Conservation (phyloP, 2,113 vertebrate genomes). For the Oostethus manadensis region DNA sequence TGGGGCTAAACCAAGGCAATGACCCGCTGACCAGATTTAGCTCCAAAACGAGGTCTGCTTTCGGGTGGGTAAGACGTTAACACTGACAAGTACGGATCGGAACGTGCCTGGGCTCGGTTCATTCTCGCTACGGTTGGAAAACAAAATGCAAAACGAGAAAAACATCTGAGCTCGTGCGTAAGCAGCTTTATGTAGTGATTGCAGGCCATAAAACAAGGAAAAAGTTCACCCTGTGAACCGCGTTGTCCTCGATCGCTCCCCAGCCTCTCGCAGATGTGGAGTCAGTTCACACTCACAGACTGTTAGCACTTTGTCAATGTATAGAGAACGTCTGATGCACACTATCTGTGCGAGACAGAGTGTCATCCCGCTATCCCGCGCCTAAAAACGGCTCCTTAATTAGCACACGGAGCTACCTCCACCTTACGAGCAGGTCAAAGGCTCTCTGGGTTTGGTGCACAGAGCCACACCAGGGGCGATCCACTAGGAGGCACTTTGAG, state of each 20-base stretch:
- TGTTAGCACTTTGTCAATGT: slow-evolving; percentile 29
- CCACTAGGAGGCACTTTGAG: slow-evolving; percentile 71
- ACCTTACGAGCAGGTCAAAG: slow-evolving; percentile 40
- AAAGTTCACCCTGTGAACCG: neutral
- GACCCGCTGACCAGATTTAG: too few relatives aligned
- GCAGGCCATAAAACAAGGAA: too few relatives aligned
- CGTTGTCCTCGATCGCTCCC: too few relatives aligned
- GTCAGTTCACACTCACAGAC: slow-evolving; percentile 36
- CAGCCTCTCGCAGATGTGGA: neutral
- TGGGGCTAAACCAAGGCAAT: too few relatives aligned
- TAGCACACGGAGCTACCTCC: slow-evolving; percentile 36
- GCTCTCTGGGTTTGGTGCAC: neutral
- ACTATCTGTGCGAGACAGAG: slow-evolving; percentile 33
- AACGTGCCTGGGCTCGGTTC: too few relatives aligned
- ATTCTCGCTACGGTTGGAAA: too few relatives aligned
- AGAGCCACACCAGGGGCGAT: slow-evolving; percentile 9
- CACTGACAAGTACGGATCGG: too few relatives aligned
- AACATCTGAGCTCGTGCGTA: too few relatives aligned
- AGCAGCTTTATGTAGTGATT: too few relatives aligned
- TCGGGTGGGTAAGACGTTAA: too few relatives aligned
- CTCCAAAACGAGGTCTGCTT: too few relatives aligned
- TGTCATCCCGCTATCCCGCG: slow-evolving; percentile 37
- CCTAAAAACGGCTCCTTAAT: slow-evolving; percentile 46
- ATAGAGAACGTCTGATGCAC: slow-evolving; percentile 34
- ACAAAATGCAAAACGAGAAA: too few relatives aligned